Conservation (phyloP, 1,140 invertebrate genomes). For the Bombus confusus region DNA sequence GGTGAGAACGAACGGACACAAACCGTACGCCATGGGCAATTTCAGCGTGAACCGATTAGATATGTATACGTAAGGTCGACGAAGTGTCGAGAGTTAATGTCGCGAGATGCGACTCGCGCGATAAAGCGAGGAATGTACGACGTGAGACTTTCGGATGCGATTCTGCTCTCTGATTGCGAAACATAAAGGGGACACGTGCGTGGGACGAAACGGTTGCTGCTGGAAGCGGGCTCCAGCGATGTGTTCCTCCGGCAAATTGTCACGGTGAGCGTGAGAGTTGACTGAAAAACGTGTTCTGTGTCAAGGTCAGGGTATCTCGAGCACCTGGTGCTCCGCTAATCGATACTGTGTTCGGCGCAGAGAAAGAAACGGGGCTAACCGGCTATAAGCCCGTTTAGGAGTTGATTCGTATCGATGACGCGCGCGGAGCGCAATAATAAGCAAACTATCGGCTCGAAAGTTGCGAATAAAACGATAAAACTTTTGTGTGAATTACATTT, state of each 20-base stretch:
- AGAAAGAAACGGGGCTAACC: neutral
- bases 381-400: neutral
- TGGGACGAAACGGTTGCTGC: neutral
- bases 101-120: neutral
- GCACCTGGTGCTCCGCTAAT: conserved; percentile 39
- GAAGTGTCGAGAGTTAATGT: neutral
- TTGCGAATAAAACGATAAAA: neutral
- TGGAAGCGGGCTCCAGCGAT: neutral
- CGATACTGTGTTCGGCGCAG: conserved; percentile 34
- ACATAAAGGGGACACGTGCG: neutral
- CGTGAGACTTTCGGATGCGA: neutral
- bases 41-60: conserved; percentile 64
- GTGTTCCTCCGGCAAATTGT: neutral
- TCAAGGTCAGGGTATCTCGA: conserved; percentile 51
- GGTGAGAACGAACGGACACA: conserved; percentile 72
- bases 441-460: neutral
- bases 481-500: neutral
- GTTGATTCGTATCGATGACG: conserved; percentile 27
- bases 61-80: conserved; percentile 25
- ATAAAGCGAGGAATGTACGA: conserved; percentile 17
- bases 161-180: neutral
- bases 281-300: conserved; percentile 21
- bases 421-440: neutral
- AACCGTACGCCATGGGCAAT: conserved; percentile 75
- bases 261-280: neutral